A percentile compares a stretch with the other conserved stretches of the same genome.
phyloP scores from a whole-genome alignment of 2,888 invertebrate species.

The Limnephilus auricula region DNA sequence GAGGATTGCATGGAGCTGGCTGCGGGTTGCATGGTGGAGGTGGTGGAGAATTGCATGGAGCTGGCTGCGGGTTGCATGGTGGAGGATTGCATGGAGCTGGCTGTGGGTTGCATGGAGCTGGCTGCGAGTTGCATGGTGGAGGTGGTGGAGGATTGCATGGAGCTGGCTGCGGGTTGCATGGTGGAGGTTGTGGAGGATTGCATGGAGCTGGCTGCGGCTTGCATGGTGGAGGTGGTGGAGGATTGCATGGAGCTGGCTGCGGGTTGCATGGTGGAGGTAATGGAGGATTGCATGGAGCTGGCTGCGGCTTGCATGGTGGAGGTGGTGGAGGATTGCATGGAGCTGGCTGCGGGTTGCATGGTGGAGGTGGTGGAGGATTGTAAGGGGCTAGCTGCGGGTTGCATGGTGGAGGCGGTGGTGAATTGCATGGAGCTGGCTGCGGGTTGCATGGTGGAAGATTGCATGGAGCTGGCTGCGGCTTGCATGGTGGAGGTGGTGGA shows the following conservation, averaged over 20 bases:
- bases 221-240: constrained; percentile 12
- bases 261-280: neutral
- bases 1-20: constrained; percentile 11
- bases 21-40: constrained; percentile 14
- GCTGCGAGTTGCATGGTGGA: neutral
- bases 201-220: constrained; percentile 2
- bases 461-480: neutral
- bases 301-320: neutral
- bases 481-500: neutral
- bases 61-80: neutral
- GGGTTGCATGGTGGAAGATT: constrained; percentile 9
- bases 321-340: neutral
- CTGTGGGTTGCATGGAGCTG: neutral
- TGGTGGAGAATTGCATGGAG: constrained; percentile 25
- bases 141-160: constrained; percentile 23
- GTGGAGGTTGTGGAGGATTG: constrained; percentile 4
- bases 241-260: constrained; percentile 12
- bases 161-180: neutral
- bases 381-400: neutral
- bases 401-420: neutral
- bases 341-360: neutral
- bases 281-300: neutral
- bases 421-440: constrained; percentile 15
- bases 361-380: constrained; percentile 14
- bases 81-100: neutral